Evolutionary conservation across 23 tunicate genomes (phyloP).

Genomic region (Ascidia mentula): DNA sequence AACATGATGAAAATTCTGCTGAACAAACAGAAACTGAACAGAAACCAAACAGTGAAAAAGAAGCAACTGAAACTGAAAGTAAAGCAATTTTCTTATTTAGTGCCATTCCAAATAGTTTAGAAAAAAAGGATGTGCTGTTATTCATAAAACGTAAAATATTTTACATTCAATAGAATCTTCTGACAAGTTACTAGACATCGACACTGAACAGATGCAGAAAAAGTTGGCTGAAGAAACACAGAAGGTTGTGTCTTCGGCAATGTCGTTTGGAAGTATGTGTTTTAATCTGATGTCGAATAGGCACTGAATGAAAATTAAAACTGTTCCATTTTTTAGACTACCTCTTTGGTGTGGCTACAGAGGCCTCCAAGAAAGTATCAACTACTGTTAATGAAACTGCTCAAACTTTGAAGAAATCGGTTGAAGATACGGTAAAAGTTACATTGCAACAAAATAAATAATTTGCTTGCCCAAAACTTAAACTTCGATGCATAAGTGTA

Average conservation of each 20-base stretch:
- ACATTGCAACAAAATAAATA: too few relatives aligned
- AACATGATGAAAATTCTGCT: neutral
- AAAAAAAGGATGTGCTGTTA: too few relatives aligned
- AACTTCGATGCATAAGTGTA: too few relatives aligned
- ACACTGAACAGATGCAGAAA: slow-evolving; percentile 74
- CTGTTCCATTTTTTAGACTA: slow-evolving; percentile 47
- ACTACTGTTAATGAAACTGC: slow-evolving; percentile 90
- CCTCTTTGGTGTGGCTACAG: slow-evolving; percentile 81
- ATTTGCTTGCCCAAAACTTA: too few relatives aligned
- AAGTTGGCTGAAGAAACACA: slow-evolving; percentile 90
- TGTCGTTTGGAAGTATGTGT: slow-evolving; percentile 83
- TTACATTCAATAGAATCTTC: neutral
- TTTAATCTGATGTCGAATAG: neutral
- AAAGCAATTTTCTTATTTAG: too few relatives aligned
- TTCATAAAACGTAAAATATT: too few relatives aligned
- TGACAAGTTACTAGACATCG: slow-evolving; percentile 28
- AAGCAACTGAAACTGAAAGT: neutral
- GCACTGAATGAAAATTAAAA: too few relatives aligned
- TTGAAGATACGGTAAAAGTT: slow-evolving; percentile 89
- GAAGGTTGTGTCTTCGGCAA: slow-evolving; percentile 83
- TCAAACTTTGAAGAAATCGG: slow-evolving; percentile 74
- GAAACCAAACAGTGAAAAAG: neutral
- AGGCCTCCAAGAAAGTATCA: slow-evolving; percentile 86
- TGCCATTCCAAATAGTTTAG: too few relatives aligned
- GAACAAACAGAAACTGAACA: neutral